Evolutionary conservation across 2,113 vertebrate species (phyloP), one percentile per base, ranked within the genome.

Genomic region (Dasypus novemcinctus): DNA sequence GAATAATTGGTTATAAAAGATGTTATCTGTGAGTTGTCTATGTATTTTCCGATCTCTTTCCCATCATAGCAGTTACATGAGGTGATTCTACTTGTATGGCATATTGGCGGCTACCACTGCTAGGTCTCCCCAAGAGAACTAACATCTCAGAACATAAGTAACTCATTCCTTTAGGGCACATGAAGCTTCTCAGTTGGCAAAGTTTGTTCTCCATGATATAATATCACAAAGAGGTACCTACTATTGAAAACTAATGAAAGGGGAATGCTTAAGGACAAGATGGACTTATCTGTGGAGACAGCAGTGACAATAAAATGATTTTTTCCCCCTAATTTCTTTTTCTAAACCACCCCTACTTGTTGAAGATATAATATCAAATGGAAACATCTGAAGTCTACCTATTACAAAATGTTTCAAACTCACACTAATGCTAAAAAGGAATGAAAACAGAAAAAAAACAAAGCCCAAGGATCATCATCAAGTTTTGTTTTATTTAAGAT

Each of bases 401-500:
- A 49, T 76, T 89, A 88, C 63, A 78, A 69, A 69, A 52, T 23
- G 20, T 31, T 90, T 69, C 38, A 27, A 92, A 93, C 36, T 36
- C 86, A 69, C 38, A 74, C 8, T 14, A 27, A 41, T 8, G n/a
- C 31, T 41, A 59, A 38, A 59, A 46, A 59, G 27, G 14, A 68
- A 92, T 85, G 91, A 93, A 90, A 38, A n/a, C n/a, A n/a, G 6
- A 21, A 91, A 91, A 86, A 88, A 93, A 90, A 94, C 95, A 97
- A 98, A 91, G 95, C 93, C 95, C 90, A 87, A 43, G 94, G 93
- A 63, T 97, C 98, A 98, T 98, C 98, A 98, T 98, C 99, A 99
- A 99, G 98, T 99, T 99, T 99, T 99, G 98, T 99, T 99, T 99
- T 99, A 99, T 99, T 99, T 99, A 99, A 99, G 99, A 99, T 99